Evolutionary conservation across 37 sponge, comb jelly and placozoan genomes (phyloP), one percentile per base, ranked within the genome.

Genomic region (Chondrosia reniformis): DNA sequence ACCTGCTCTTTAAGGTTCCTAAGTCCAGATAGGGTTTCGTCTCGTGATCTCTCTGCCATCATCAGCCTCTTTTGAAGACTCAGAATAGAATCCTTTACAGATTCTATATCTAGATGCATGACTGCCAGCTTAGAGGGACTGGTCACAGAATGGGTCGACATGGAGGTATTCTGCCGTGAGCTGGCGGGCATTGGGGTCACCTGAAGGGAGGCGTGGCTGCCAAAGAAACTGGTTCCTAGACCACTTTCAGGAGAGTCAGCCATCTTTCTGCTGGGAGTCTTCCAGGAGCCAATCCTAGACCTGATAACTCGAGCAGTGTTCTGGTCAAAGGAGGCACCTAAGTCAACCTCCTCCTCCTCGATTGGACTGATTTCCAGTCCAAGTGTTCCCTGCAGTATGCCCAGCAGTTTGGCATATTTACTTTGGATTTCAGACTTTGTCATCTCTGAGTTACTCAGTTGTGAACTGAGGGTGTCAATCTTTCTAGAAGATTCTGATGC

Each of bases 21-120:
- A 21, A 43, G 31, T 17, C 37, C 19, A 0, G 61, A 46, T 0
- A 84, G 17, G 17, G 84, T 75, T 32, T 88, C 80, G 22, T 59
- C 32, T 31, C 52, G 66, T 2, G 67, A 22, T 30, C 40, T 46
- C 33, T 83, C 65, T n/a, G 79, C 79, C 24, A 32, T 39, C 55
- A 83, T 79, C 36, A 84, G 61, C 33, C 72, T 55, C 59, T 77
- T 69, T 43, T 87, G 87, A 1, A 87, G 52, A 4, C 72, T 42
- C 25, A 80, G 69, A 40, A 83, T 88, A 45, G 84, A 67, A 13
- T 83, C 84, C 33, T 74, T 52, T 4, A 80, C 71, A 19, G 55
- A 54, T 12, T 65, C 65, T 21, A 45, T 40, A 39, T 74, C 66
- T 0, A 85, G 43, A 12, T 45, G 38, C 7, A 45, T 34, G 0